Evolutionary conservation across 1,140 invertebrate genomes (phyloP), one percentile per base, ranked within the genome.

Genomic region (Ruditapes philippinarum): DNA sequence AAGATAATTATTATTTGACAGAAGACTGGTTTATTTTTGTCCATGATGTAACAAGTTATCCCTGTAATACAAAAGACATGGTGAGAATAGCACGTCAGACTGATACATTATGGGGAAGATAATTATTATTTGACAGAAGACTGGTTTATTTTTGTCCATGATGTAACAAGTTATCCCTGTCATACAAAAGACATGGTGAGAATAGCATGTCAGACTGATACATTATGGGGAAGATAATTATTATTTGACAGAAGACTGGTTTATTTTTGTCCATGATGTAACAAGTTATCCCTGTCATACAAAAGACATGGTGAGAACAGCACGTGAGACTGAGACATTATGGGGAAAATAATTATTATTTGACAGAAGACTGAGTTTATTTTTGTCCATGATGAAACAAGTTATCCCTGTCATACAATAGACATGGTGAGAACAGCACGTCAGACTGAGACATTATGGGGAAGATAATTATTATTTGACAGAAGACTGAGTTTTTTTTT

Each of bases 241-340:
- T n/a, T n/a, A n/a, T n/a, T n/a, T n/a, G 81, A 65, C 81, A 84
- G 65, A 33, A 19, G 0, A 25, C 1, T 19, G 25, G 51, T 42
- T 38, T n/a, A 70, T 45, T 51, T 12, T 49, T 84, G 82, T 68
- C 82, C 36, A 57, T 73, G 62, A 84, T 84, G 82, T 84, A 42
- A 84, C 65, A 84, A 84, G 82, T 84, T 84, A 84, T 73, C 82
- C 68, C 82, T 84, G 82, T 73, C 82, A 73, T 49, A 84, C 45
- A 51, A 12, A 0, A 51, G 33, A 36, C 62, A 42, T 84, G 81
- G 81, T 84, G 81, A 84, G 38, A 84, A 84, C 81, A 79, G 81
- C 81, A 84, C 65, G 81, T 84, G 40, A 84, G 81, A 70, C 81
- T 84, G 79, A 81, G 79, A 57, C 57, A 81, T 9, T n/a, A 73